Percentiles rank a stretch among this genome's conserved stretches.
Conservation (phyloP, 2,888 invertebrate species). For the Rhabditoides inermis region DNA sequence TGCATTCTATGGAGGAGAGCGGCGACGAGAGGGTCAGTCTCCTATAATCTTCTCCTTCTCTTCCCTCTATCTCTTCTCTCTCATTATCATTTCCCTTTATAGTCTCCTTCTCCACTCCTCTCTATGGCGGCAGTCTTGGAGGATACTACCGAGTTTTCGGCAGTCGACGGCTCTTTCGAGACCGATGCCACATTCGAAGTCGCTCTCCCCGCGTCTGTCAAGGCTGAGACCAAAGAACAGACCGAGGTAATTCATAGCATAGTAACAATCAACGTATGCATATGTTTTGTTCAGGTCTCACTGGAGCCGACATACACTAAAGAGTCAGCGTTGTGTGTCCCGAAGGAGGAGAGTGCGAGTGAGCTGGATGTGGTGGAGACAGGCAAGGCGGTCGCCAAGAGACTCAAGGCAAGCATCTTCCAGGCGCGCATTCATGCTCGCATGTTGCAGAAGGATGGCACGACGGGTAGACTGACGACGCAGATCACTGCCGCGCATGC, state of each 20-base stretch:
- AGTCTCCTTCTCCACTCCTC: constrained; percentile 4
- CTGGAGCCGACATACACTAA: neutral
- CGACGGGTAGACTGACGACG: too few species aligned
- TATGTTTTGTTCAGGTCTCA: neutral
- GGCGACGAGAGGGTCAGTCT: neutral
- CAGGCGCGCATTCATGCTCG: too few species aligned
- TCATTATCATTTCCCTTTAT: neutral
- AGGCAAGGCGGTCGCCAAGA: neutral
- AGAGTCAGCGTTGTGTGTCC: neutral
- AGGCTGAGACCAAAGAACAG: neutral
- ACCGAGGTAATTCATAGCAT: neutral
- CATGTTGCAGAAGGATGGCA: too few species aligned
- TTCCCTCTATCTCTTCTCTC: neutral
- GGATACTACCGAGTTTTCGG: constrained; percentile 2
- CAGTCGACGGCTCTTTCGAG: neutral
- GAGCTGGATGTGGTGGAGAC: neutral
- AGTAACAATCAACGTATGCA: neutral
- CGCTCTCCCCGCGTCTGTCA: neutral
- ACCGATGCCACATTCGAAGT: neutral
- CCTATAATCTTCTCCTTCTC: constrained; percentile 2
- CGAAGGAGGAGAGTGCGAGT: neutral
- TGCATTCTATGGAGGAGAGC: neutral
- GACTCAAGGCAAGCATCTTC: too few species aligned
- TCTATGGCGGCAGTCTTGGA: neutral
- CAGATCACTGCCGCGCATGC: too few species aligned